Base-by-base conservation (phyloP, 2,797 vertebrate species). In the Megalops cyprinoides region DNA sequence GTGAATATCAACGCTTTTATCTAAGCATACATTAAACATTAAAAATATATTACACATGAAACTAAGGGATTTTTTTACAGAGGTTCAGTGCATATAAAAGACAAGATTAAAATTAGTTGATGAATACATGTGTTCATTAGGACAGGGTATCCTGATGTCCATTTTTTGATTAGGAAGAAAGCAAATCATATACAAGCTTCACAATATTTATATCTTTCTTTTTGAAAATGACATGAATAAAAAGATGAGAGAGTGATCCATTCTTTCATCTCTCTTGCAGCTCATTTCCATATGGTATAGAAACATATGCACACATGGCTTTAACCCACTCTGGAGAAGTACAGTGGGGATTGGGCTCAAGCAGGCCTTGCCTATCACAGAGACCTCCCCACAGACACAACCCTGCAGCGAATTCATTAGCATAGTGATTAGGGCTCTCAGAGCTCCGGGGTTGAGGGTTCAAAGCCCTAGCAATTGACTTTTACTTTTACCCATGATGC, bases 191-290 rank as follows among this genome's bases (percentile, higher is more conserved):
- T 34, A 67, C 14, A 71, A 4, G 12, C 4, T 34, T 44, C 39
- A 42, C 23, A n/a, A 23, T 71, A n/a, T 71, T 71, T 42, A 5
- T 39, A 71, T 71, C n/a, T 18, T 31, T 65, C n/a, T 44, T 34
- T 34, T 10, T 71, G 67, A n/a, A 39, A 37, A 67, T 34, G 31
- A 34, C 12, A 7, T 14, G 15, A 39, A 67, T 3, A 15, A 39
- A 6, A 67, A 67, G 4, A 39, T 28, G 37, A 67, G 31, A 37
- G 62, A 67, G 62, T 12, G 4, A 34, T 34, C 62, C 31, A 31
- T 67, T 67, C 42, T 75, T 75, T 75, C 28, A 75, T 79, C 78
- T 44, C 49, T 14, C n/a, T 44, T 28, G 60, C 44, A 23, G 9
- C 44, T 46, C 15, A 37, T 80, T 73, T 56, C 23, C 37, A 44